Percentiles rank a stretch among this genome's conserved stretches.
These are phyloP conservation scores for Drymodes brunneopygia DNA, from an alignment of 2,113 vertebrate genomes.

Conservation along the genomic window DNA sequence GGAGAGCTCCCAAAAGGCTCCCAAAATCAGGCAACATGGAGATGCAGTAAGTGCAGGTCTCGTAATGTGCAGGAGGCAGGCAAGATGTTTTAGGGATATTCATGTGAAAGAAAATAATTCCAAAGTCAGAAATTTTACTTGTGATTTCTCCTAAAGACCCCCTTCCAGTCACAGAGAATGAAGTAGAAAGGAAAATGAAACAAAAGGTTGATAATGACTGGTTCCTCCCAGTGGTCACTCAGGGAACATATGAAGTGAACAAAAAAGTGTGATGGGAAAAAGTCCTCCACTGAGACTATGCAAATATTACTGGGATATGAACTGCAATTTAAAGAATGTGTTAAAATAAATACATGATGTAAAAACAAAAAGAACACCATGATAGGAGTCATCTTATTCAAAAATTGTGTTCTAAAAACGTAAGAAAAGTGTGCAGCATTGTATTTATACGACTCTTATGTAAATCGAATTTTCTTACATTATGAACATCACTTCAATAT, in stretches of 20 bases:
- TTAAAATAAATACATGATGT: neutral
- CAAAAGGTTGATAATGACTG: neutral
- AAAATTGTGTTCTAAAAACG: neutral
- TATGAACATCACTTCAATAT: neutral
- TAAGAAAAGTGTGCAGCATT: neutral
- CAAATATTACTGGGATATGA: neutral
- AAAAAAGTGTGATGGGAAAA: neutral
- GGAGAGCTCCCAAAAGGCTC: neutral
- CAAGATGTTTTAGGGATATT: neutral
- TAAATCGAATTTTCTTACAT: neutral
- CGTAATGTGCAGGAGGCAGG: neutral
- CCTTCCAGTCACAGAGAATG: neutral
- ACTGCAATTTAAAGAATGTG: neutral
- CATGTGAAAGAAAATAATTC: neutral
- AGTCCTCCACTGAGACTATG: neutral
- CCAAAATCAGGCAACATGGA: neutral
- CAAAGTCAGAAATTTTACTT: neutral
- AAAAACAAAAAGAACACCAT: neutral
- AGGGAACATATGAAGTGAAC: neutral
- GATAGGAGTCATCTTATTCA: neutral
- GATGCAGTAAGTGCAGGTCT: neutral
- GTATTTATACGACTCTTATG: neutral
- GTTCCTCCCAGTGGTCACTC: slow-evolving; percentile 12
- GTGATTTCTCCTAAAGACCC: neutral
- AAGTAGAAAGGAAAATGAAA: neutral